Base-by-base conservation (phyloP, 1,140 invertebrate genomes). In the Nasonia giraulti region DNA sequence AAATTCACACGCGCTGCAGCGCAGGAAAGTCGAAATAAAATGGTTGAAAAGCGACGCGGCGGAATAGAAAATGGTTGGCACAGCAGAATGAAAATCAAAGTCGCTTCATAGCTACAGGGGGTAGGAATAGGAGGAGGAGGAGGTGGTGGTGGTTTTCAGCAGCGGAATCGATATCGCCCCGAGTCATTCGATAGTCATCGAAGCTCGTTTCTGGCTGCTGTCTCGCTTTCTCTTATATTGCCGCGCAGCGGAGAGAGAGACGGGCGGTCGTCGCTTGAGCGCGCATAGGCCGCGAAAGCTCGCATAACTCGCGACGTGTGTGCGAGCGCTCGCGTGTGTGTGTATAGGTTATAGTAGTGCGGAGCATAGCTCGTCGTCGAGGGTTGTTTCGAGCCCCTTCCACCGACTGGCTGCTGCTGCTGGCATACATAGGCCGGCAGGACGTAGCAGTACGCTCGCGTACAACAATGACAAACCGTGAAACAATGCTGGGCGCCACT, bases 401-500 rank as follows among this genome's bases (percentile, higher is more conserved):
- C 11, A 7, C 50, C 11, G 69, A n/a, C 78, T 55, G 27, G 31
- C 66, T 27, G 55, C 77, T 86, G 27, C 69, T 73, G 27, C 55
- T 62, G 55, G 76, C 33, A 78, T 78, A 78, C 75, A 79, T 84
- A 83, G 84, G 84, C 66, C 79, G 75, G 77, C 89, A 90, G 90
- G 89, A 89, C 89, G 89, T 89, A 90, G 89, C 87, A 20, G 55
- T 80, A 82, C 82, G 86, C 86, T 86, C 86, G 82, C 88, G 87
- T 88, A 90, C 90, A 93, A 93, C 92, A 93, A 93, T 93, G 92
- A 93, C 92, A 92, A 92, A 91, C 91, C 89, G 90, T 91, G 91
- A 92, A 92, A 93, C 92, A 93, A 93, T 93, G 91, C 92, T 89
- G 90, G 90, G 91, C 89, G 91, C 90, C 89, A 92, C 92, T 93